Percentiles rank a stretch among this genome's conserved stretches.
phyloP scores from a whole-genome alignment of 2,113 vertebrate species.

The Rattus rattus region DNA sequence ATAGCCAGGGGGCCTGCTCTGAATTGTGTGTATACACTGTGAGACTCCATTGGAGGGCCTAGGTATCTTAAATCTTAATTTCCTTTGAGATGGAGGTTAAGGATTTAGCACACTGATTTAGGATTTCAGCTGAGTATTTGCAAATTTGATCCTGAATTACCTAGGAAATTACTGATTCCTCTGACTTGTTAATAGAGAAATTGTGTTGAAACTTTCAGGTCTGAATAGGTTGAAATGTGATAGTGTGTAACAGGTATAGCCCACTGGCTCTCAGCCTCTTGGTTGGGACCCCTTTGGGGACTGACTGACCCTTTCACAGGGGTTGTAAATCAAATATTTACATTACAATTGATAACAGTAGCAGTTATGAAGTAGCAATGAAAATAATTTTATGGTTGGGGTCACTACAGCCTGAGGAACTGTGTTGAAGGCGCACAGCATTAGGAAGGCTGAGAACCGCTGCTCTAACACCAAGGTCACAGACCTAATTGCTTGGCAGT shows the following conservation, averaged over 20 bases:
- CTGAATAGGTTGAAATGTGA: neutral
- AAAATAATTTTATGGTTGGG: neutral
- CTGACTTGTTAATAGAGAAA: conserved; percentile 14
- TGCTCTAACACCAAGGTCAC: neutral
- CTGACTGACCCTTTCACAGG: neutral
- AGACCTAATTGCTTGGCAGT: neutral
- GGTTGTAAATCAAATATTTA: neutral
- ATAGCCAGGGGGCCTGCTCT: neutral
- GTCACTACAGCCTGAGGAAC: neutral
- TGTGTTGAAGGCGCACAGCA: neutral
- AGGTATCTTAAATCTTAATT: neutral
- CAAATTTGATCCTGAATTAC: neutral
- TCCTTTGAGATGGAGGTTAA: conserved; percentile 2
- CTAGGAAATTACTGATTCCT: neutral
- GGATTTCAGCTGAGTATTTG: conserved; percentile 35
- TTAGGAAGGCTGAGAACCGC: neutral
- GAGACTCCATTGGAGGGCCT: neutral
- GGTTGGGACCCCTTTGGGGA: neutral
- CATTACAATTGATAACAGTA: neutral
- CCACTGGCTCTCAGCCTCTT: neutral
- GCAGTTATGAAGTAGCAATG: neutral
- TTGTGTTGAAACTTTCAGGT: conserved; percentile 32
- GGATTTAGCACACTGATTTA: neutral
- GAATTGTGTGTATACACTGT: neutral
- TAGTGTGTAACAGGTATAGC: neutral